Base-by-base conservation (phyloP, 2,797 vertebrate genomes). In the Paramormyrops hopkinsi region DNA sequence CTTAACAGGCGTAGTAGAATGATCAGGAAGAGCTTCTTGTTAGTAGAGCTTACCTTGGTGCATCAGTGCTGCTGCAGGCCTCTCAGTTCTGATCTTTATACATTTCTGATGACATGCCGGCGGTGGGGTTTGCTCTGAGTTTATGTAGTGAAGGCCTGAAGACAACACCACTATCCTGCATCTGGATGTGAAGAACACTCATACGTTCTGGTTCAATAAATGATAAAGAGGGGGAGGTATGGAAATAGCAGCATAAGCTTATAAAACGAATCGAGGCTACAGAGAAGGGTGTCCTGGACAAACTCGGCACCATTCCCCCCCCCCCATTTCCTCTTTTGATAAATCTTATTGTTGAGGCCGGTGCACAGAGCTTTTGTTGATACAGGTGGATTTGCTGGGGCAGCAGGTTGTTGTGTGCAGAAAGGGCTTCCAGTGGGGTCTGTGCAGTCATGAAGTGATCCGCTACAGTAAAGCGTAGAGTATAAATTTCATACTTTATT, bases 321-420 rank as follows among this genome's bases (percentile, higher is more conserved):
- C 79, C 82, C 46, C 82, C n/a, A 5, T 84, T 84, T 84, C 46
- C 82, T 84, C 82, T 50, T 84, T 84, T 84, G 82, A 50, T 84
- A 50, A 79, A 79, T 79, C 37, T 79, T 50, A 84, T 51, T 48
- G 82, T 48, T 84, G 48, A 84, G 11, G 46, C 22, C 48, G 6
- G 46, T 12, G n/a, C 37, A n/a, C 73, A 79, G 44, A 14, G 46
- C 46, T n/a, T 84, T 84, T 84, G 44, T 84, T 84, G 82, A 84
- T 51, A 29, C 82, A 84, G 82, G 82, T 84, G 48, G 22, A 51
- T 48, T 48, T 51, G 48, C 46, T 29, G 44, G 82, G 82, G 82
- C 22, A 25, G 82, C 82, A 84, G 41, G 73, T 79, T 44, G 82
- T 79, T 83, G 44, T 84, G 41, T 25, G 46, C 7, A 25, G 46